phyloP scores from a whole-genome alignment of 1,140 invertebrate species.

The Trachymyrmex cornetzi region DNA sequence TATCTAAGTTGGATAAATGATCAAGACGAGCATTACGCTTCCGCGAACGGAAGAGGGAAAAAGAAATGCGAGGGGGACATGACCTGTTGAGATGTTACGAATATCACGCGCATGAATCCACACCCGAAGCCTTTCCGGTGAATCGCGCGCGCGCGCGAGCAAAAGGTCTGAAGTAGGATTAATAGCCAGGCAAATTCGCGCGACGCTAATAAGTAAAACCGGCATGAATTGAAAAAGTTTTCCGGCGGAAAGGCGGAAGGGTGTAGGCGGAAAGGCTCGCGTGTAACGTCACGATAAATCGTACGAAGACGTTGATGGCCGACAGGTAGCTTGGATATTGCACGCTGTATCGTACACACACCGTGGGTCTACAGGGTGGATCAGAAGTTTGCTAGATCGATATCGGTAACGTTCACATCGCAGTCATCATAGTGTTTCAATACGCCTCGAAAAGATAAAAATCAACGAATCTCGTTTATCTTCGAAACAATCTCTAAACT shows the following conservation, averaged over 20 bases:
- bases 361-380: constrained; percentile 17
- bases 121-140: constrained; percentile 46
- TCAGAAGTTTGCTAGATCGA: constrained; percentile 52
- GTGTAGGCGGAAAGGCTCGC: constrained; percentile 60
- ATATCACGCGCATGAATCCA: constrained; percentile 13
- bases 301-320: constrained; percentile 73
- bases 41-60: neutral
- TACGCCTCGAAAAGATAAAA: constrained; percentile 19
- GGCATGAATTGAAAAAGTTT: constrained; percentile 73
- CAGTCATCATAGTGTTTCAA: neutral
- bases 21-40: neutral
- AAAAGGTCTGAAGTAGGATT: constrained; percentile 71
- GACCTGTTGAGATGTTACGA: constrained; percentile 43
- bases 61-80: neutral
- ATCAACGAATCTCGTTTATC: neutral
- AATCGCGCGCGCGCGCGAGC: constrained; percentile 42
- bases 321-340: constrained; percentile 69
- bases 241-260: constrained; percentile 63
- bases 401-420: neutral
- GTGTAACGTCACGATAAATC: constrained; percentile 76
- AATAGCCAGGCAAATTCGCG: constrained; percentile 73
- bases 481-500: neutral
- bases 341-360: constrained; percentile 5
- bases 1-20: constrained; percentile 3
- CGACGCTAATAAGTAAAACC: constrained; percentile 71